Conservation (phyloP, 2,797 vertebrate genomes). For the Myripristis jacobus region DNA sequence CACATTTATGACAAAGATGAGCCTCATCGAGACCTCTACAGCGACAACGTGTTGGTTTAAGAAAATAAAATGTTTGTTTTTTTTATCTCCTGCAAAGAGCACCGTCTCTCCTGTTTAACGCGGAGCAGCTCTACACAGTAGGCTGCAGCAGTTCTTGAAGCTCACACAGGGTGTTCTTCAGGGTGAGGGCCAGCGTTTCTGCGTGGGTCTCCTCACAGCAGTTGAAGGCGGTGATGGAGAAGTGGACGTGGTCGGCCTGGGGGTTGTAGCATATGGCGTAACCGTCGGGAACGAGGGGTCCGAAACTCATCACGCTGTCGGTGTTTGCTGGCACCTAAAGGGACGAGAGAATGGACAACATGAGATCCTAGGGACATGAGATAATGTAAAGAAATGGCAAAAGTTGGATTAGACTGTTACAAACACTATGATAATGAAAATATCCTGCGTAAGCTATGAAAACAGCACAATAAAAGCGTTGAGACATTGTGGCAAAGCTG, state of each 20-base stretch:
- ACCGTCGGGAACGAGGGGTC: slow-evolving; percentile 87
- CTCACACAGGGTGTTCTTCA: slow-evolving; percentile 80
- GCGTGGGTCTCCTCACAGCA: slow-evolving; percentile 89
- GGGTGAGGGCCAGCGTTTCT: slow-evolving; percentile 78
- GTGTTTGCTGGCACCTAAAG: slow-evolving; percentile 83
- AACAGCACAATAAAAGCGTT: neutral
- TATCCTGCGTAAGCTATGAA: neutral
- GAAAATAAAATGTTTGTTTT: neutral
- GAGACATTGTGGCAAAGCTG: neutral
- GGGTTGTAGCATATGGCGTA: slow-evolving; percentile 89
- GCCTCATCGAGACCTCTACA: slow-evolving; percentile 19
- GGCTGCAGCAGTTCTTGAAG: slow-evolving; percentile 83
- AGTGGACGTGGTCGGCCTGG: slow-evolving; percentile 85
- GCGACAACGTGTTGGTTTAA: slow-evolving; percentile 9
- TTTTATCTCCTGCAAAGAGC: neutral
- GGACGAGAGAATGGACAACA: neutral
- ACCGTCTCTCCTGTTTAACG: neutral
- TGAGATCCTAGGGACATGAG: neutral
- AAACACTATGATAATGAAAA: neutral
- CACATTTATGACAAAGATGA: slow-evolving; percentile 2
- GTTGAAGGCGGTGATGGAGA: slow-evolving; percentile 88
- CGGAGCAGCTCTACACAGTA: slow-evolving; percentile 60
- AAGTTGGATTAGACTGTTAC: neutral
- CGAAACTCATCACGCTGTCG: slow-evolving; percentile 89
- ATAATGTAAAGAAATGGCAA: too few species aligned